Conservation (phyloP, 2,113 vertebrate species). For the Saguinus imperator region DNA sequence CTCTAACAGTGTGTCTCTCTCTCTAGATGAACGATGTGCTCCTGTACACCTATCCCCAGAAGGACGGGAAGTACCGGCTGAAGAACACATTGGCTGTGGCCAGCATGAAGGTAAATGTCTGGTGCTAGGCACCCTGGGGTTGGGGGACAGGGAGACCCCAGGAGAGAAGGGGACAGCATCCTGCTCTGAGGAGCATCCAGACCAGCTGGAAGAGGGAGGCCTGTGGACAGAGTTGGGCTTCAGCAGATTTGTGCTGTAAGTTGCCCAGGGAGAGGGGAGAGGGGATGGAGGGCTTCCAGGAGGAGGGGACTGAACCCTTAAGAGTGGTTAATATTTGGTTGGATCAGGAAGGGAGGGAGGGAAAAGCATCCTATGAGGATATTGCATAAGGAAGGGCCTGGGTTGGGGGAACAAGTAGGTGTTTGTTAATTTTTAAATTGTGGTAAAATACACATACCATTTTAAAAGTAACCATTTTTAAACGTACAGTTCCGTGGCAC, state of each 20-base stretch:
- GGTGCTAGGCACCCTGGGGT: background rate
- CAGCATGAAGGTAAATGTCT: slow-evolving; percentile 90
- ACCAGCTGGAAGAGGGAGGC: background rate
- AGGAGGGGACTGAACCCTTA: background rate
- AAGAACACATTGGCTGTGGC: slow-evolving; percentile 92
- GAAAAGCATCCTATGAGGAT: background rate
- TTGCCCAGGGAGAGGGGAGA: background rate
- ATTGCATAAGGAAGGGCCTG: background rate
- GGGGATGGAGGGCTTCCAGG: background rate
- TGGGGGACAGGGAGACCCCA: background rate
- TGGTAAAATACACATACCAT: background rate
- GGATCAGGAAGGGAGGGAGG: background rate
- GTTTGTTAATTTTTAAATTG: background rate
- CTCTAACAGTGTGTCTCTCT: slow-evolving; percentile 66
- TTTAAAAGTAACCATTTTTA: background rate
- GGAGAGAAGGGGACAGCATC: background rate
- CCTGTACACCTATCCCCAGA: slow-evolving; percentile 96
- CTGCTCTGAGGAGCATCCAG: background rate
- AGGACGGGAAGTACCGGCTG: slow-evolving; percentile 96
- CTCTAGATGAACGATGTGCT: slow-evolving; percentile 96
- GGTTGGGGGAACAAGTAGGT: background rate
- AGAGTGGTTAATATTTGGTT: background rate
- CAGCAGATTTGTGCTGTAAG: background rate
- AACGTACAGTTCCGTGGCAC: background rate
- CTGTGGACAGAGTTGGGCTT: background rate